Base-by-base conservation (phyloP, 2,797 vertebrate species). In the Pelochelys cantorii region DNA sequence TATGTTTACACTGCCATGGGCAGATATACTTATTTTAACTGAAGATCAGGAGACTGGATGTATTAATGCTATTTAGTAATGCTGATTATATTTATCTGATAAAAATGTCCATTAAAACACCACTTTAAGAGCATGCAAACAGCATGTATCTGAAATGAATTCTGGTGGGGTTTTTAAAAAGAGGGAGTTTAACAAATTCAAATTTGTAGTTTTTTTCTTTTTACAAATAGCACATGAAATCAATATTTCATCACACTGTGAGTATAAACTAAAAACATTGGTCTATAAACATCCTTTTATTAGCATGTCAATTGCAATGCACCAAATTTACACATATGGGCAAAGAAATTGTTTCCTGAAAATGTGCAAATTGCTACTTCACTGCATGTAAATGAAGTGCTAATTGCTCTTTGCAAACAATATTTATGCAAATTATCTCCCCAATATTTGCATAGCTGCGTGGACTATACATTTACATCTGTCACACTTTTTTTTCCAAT, bases 321-420 rank as follows among this genome's bases (percentile, higher is more conserved):
- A 87, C 81, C 62, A 71, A 81, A 96, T 96, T 95, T 95, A 96
- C 89, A 92, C 97, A 97, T 96, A 95, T 71, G 90, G 94, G 89
- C 95, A 87, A 93, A 95, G 94, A 96, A 93, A 96, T 93, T 80
- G 90, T 95, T 97, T 97, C 93, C 93, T 91, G 93, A 85, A 94
- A 97, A 97, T 94, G 97, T 96, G 96, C 95, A 97, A 97, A 97
- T 96, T 95, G 95, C 94, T 97, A 91, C 93, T 95, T 95, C 78
- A 60, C 94, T 90, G 94, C 93, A 96, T 97, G 96, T 94, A 97
- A 97, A 97, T 97, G 97, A 98, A 95, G 95, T 81, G 93, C 89
- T 98, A 98, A 98, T 98, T 98, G 97, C 97, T 97, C 97, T 97
- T 92, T 94, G 91, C 95, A 97, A 97, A 98, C 95, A 98, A 97